Base-by-base conservation (phyloP, 2,113 vertebrate species). In the Lepidothrix coronata region DNA sequence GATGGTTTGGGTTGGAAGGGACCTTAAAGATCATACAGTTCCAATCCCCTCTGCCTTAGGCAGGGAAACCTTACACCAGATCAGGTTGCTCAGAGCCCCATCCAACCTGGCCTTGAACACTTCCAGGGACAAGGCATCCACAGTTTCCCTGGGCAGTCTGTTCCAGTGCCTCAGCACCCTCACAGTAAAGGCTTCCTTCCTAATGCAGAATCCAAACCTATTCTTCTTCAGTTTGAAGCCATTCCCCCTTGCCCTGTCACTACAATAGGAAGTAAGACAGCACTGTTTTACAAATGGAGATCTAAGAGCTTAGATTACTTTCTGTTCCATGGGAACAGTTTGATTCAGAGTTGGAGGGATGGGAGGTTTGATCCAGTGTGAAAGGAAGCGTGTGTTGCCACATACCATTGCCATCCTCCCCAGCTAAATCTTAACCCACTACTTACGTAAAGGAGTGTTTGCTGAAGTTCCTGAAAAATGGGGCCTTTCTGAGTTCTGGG, bases 371-470 rank as follows among this genome's bases (percentile, higher is more conserved):
- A 9, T 73, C 27, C 23, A 63, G 30, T 1, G 0, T 48, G 30
- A 79, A 84, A 79, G n/a, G 33, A 73, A 39, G 28, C 8, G 27
- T 9, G 17, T 30, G 27, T 23, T 74, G 39, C 24, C 31, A 58
- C 8, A 3, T 48, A 9, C 13, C 4, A 7, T 28, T 1, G 0
- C 23, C n/a, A 2, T 33, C 39, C 48, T 54, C 35, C 15, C 35
- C 12, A 63, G 31, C n/a, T 73, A 48, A 62, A 65, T 65, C 49
- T 71, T 71, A 59, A 59, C 21, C 31, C 4, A 2, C 28, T 71
- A 5, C 33, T 65, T 79, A 25, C 7, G 27, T 66, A 75, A 19
- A 35, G n/a, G 23, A 35, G n/a, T 35, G 9, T 35, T 79, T 54
- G 21, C 33, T 8, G 5, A 61, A 13, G 10, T 51, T 84, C 61